A percentile compares a stretch with the other conserved stretches of the same genome.
phyloP scores from a whole-genome alignment of 2,113 vertebrate species.

The Dolichotis patagonum region DNA sequence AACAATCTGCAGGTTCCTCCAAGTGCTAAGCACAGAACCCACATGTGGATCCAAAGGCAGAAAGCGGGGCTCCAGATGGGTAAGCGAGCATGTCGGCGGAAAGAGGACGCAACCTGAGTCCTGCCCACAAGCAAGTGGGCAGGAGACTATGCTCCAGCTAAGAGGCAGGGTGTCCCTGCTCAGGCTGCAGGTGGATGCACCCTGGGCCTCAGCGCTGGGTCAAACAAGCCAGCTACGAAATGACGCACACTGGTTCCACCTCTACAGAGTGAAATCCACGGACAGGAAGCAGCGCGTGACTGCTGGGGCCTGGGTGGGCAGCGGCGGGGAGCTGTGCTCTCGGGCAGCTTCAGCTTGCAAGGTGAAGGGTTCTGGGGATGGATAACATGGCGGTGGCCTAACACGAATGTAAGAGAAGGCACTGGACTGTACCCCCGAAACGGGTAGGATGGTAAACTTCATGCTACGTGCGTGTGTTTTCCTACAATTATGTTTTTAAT shows the following conservation, averaged over 20 bases:
- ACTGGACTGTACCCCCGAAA: not conserved
- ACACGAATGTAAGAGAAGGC: not conserved
- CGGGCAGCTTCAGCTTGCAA: not conserved
- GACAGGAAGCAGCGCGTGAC: not conserved
- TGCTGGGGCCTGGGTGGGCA: not conserved
- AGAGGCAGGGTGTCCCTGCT: not conserved
- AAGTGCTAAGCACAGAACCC: not conserved
- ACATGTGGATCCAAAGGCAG: not conserved
- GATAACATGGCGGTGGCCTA: not conserved
- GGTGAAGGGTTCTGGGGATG: not conserved
- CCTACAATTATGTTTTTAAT: not conserved
- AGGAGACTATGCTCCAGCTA: not conserved
- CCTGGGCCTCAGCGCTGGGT: not conserved
- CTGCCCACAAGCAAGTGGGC: accelerated
- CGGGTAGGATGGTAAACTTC: not conserved
- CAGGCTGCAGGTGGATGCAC: not conserved
- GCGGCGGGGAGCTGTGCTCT: not conserved
- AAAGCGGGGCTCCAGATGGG: not conserved
- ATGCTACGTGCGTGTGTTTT: not conserved
- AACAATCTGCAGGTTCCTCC: not conserved
- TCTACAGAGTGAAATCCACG: not conserved
- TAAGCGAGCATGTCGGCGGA: not conserved
- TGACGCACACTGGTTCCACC: not conserved
- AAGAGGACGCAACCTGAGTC: not conserved
- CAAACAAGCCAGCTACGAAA: not conserved